Base-by-base conservation (phyloP, 1,140 invertebrate genomes). In the Heterodera schachtii region DNA sequence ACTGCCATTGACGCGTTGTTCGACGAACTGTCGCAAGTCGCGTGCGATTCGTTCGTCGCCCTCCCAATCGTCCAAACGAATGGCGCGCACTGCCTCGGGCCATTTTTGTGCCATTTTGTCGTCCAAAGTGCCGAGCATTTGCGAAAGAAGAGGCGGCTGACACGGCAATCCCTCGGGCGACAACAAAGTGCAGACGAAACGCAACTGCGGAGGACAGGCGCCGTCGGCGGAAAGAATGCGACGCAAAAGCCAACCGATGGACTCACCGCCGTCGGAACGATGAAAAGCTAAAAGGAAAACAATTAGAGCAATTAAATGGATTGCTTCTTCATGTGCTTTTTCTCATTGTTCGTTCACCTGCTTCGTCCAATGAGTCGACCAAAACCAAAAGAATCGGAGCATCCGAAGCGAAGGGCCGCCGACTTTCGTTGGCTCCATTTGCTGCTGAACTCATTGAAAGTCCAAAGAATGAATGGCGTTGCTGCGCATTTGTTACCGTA, bases 1-100 rank as follows among this genome's bases (percentile, higher is more conserved):
- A 90, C 94, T 94, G 77, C 96, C 95, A 46, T 93, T 93, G 0
- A 93, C 92, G 75, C 94, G 94, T 52, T 94, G 93, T 75, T 93
- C 93, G 31, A 97, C 91, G 82, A 96, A 92, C 81, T 94, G 93
- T 78, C 93, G 93, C 70, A 96, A 94, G 87, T 81, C 87, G 52
- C 80, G 73, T 70, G 79, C 79, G 52, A 81, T 84, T 46, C 85
- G 47, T 52, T 90, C 87, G 74, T 87, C 82, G 19, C 85, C 47
- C 46, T 86, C 82, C 11, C 66, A 73, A 73, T 89, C 86, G 69
- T 89, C 85, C 66, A 85, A 70, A 13, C 67, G 52, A 52, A 85
- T 77, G 9, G 49, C 46, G 19, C 82, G 77, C 19, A 81, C 41
- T 21, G 79, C 44, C 2, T 67, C 67, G 44, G 46, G 41, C 75